Evolutionary conservation across 2,888 invertebrate species (phyloP).

Genomic region (Tetropium fuscum): DNA sequence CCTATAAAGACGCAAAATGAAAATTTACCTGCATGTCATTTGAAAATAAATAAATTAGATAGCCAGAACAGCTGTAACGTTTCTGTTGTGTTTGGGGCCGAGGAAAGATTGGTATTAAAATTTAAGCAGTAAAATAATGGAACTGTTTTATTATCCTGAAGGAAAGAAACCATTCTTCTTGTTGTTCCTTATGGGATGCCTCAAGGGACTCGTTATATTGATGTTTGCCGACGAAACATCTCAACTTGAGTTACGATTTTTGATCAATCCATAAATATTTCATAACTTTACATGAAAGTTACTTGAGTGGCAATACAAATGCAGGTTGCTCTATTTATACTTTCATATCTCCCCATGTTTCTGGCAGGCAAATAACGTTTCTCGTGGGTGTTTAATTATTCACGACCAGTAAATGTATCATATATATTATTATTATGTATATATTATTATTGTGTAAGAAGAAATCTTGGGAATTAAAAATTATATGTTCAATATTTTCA

Average conservation of each 20-base stretch:
- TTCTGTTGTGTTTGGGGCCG: conserved; percentile 7
- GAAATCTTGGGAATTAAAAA: no score
- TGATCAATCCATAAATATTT: conserved; percentile 52
- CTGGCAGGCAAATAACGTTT: conserved; percentile 3
- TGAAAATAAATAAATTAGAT: conserved; percentile 25
- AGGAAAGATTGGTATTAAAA: conserved; percentile 50
- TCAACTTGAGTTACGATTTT: conserved; percentile 49
- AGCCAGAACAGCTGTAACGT: conserved; percentile 3
- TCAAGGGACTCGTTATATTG: conserved; percentile 46
- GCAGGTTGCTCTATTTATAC: conserved; percentile 14
- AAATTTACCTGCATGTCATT: conserved; percentile 4
- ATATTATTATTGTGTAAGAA: no score
- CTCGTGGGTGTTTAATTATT: neutral
- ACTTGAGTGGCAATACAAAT: conserved; percentile 33
- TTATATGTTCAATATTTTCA: no score
- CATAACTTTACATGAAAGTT: conserved; percentile 46
- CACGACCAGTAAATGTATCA: no score
- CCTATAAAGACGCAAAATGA: neutral
- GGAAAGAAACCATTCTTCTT: conserved; percentile 41
- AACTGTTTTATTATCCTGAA: conserved; percentile 52
- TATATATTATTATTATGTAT: no score
- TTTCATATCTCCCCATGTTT: conserved; percentile 7
- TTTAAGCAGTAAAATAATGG: conserved; percentile 54
- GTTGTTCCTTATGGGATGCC: conserved; percentile 46
- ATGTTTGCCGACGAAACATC: conserved; percentile 43